Conservation (phyloP, 2,113 vertebrate genomes). For the Xenus cinereus region DNA sequence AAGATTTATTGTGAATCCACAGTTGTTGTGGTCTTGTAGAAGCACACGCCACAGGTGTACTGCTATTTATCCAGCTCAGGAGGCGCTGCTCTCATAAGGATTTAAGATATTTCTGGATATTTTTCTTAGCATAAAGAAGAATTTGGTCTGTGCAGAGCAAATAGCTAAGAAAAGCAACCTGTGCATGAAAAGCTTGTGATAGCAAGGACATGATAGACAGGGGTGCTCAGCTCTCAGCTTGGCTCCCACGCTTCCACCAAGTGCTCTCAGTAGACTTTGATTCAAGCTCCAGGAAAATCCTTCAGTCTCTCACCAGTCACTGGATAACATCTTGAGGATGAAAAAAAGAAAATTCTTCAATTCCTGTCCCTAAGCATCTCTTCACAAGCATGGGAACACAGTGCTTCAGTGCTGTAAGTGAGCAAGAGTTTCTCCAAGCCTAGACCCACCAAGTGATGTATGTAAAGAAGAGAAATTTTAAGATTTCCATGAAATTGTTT, state of each 20-base stretch:
- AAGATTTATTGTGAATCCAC: not conserved
- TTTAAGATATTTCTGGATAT: not conserved
- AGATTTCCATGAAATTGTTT: not conserved
- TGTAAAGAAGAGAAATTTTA: not conserved
- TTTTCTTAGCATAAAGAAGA: not conserved
- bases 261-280: not conserved
- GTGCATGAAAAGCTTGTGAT: not conserved
- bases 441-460: not conserved
- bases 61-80: not conserved
- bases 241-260: not conserved
- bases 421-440: not conserved
- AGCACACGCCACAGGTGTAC: not conserved
- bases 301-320: not conserved
- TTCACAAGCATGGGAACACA: fast-evolving
- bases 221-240: not conserved
- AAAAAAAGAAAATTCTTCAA: not conserved
- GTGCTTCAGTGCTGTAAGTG: not conserved
- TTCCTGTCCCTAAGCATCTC: not conserved
- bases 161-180: not conserved
- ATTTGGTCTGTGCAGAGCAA: not conserved
- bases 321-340: not conserved
- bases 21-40: not conserved
- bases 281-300: not conserved
- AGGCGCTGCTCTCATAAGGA: not conserved
- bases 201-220: not conserved